These are phyloP conservation scores for Caenorhabditis sinica DNA, from an alignment of 2,888 invertebrate genomes.

Conservation along the genomic window DNA sequence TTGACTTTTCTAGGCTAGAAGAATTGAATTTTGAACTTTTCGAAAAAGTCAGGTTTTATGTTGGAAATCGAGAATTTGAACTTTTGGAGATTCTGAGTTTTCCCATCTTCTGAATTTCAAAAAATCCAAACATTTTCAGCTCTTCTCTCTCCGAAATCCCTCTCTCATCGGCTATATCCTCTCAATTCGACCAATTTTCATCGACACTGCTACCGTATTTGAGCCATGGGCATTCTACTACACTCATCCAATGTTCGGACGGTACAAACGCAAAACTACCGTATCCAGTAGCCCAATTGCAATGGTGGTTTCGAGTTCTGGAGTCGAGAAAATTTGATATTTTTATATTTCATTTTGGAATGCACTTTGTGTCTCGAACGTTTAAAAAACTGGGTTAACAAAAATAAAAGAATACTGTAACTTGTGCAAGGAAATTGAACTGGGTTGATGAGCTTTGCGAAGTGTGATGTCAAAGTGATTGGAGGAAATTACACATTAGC, in stretches of 20 bases:
- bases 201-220: conserved; percentile 48
- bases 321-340: not conserved
- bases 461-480: no score
- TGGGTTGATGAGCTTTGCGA: no score
- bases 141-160: conserved; percentile 37
- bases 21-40: not conserved
- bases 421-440: no score
- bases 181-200: conserved; percentile 22
- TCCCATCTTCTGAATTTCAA: not conserved
- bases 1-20: not conserved
- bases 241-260: conserved; percentile 44
- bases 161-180: conserved; percentile 44
- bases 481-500: no score
- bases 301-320: conserved; percentile 1
- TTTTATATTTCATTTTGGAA: not conserved
- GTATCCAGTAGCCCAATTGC: conserved; percentile 14
- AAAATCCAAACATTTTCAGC: conserved; percentile 21
- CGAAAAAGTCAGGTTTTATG: not conserved
- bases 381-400: no score
- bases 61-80: not conserved
- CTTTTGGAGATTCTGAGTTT: not conserved
- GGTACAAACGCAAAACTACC: conserved; percentile 31
- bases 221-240: conserved; percentile 53
- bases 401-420: no score
- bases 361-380: no score